Conservation (phyloP, 2,797 vertebrate species). For the Clarias pachynema region DNA sequence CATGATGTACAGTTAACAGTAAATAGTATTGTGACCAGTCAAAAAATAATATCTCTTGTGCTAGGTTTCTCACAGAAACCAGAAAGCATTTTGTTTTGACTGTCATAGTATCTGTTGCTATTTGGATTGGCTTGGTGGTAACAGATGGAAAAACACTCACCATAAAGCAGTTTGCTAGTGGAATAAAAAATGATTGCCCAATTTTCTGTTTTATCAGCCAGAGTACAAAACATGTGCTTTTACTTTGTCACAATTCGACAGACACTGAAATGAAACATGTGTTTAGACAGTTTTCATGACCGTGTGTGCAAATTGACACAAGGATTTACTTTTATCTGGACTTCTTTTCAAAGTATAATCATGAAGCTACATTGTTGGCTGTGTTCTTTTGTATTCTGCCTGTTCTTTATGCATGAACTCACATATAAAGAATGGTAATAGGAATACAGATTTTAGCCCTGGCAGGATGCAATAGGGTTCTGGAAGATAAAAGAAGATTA, state of each 20-base stretch:
- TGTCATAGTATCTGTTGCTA: not conserved
- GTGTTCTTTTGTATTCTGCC: not conserved
- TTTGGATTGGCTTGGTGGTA: not conserved
- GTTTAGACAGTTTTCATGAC: not conserved
- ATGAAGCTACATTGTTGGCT: not conserved
- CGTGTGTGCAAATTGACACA: not conserved
- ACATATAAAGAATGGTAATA: not conserved
- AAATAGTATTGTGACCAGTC: not conserved
- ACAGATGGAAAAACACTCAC: constrained; percentile 9
- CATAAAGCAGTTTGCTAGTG: not conserved
- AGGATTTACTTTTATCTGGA: not conserved
- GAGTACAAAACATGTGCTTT: not conserved
- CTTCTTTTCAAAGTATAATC: not conserved
- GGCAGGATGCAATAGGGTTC: not conserved
- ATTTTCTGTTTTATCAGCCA: constrained; percentile 7
- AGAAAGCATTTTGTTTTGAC: not conserved
- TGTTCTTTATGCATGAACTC: not conserved
- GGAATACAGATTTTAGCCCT: not conserved
- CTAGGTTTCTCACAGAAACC: not conserved
- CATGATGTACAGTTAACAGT: not conserved
- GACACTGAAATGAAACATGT: not conserved
- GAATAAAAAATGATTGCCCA: not conserved
- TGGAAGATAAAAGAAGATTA: not conserved
- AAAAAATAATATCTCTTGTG: not conserved
- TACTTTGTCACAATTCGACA: not conserved